Conservation (phyloP, 35 echinoderm and acorn worm genomes). For the Ophioderma brevispina region DNA sequence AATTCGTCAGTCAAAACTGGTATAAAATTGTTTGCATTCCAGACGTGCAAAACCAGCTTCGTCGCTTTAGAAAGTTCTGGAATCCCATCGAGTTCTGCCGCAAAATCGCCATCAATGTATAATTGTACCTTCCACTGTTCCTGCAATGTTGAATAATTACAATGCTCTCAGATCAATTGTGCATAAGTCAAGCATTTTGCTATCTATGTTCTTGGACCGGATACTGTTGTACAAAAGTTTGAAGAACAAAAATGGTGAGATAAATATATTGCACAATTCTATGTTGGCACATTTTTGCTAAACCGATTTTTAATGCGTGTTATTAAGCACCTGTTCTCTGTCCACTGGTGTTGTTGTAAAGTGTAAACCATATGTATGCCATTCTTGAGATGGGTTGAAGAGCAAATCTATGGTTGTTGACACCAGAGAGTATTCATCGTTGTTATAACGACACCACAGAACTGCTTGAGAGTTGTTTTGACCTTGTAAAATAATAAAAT, state of each 20-base stretch:
- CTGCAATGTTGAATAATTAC: no score
- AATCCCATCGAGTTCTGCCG: not conserved
- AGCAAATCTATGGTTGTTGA: constrained; percentile 11
- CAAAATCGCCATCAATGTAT: constrained; percentile 27
- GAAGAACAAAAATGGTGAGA: no score
- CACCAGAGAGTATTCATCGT: not conserved
- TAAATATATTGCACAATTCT: no score
- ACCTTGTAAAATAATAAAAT: no score
- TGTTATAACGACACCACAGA: constrained; percentile 24
- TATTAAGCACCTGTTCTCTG: constrained; percentile 35
- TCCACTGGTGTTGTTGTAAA: constrained; percentile 20
- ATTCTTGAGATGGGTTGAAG: constrained; percentile 33
- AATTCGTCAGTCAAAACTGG: constrained; percentile 16
- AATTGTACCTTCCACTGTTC: constrained; percentile 20
- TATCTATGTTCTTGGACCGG: no score
- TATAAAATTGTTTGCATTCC: constrained; percentile 28
- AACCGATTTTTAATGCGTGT: no score
- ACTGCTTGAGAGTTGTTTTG: no score
- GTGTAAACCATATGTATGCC: constrained; percentile 15
- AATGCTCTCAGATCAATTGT: no score
- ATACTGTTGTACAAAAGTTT: no score
- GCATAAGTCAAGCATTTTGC: no score
- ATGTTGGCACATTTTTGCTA: no score
- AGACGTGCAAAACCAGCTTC: constrained; percentile 41
- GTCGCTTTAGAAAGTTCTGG: constrained; percentile 23